These are phyloP conservation scores for Cebus imitator DNA, from an alignment of 2,113 vertebrate genomes.

Conservation along the genomic window DNA sequence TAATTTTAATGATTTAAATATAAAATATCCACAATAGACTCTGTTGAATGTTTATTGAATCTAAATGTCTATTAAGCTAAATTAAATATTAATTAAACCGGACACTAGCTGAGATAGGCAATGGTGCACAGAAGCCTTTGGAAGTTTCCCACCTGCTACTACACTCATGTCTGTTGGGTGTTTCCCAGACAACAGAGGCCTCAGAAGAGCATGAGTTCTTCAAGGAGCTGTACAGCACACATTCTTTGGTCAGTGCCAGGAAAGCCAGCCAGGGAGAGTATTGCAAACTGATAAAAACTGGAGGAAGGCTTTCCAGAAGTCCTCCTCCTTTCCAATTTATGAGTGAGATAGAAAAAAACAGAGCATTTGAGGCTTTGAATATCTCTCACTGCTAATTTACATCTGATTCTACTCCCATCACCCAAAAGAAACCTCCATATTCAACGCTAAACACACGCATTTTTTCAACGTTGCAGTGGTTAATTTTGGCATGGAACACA, in stretches of 20 bases:
- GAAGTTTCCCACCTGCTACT: background rate
- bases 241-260: background rate
- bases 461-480: background rate
- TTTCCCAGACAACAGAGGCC: rapidly evolving
- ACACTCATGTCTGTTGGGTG: background rate
- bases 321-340: background rate
- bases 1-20: constrained; percentile 17
- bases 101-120: background rate
- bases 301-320: background rate
- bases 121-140: background rate
- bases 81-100: background rate
- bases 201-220: background rate
- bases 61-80: background rate
- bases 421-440: background rate
- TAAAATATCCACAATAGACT: background rate
- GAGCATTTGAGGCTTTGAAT: background rate
- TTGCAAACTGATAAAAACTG: background rate
- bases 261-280: background rate
- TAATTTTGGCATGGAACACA: background rate
- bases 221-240: background rate
- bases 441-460: background rate
- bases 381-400: background rate
- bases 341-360: background rate
- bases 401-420: background rate
- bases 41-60: background rate